Base-by-base conservation (phyloP, 2,797 vertebrate species). In the Acanthornis magna region DNA sequence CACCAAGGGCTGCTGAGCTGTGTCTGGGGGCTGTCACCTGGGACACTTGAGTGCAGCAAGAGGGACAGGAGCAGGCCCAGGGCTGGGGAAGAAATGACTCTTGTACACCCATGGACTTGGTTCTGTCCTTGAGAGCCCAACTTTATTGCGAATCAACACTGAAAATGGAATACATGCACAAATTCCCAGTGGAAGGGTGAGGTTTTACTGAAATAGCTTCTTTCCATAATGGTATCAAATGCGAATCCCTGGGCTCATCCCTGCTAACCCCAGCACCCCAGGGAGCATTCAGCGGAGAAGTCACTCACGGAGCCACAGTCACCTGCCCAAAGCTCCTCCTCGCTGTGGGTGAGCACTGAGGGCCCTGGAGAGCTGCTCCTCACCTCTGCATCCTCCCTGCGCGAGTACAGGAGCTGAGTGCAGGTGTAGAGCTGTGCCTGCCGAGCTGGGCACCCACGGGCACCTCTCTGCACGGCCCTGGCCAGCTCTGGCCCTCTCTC, bases 291-390 rank as follows among this genome's bases (percentile, higher is more conserved):
- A 8, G 16, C 38, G 11, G 38, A 18, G 40, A 6, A 14, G 18
- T 9, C 60, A 48, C 34, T 47, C 34, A 12, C 22, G 0, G 60
- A 30, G 38, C 19, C 0, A 0, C 20, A 47, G 66, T 7, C 25
- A 38, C 19, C 50, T 7, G 32, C 61, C 16, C 8, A 2, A 36
- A 60, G 27, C 43, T 20, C 1, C 1, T 22, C 32, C 42, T 63
- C 4, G 1, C 42, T 36, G 4, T 3, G 3, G 1, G 6, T 16
- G n/a, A 47, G n/a, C 15, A 42, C 15, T 3, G 26, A 67, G n/a
- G 61, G 12, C 11, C 7, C 34, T 36, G 43, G 47, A 10, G 65
- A 23, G 20, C 53, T 17, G 48, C 25, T 72, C n/a, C 66, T 34
- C 25, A 51, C 13, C 7, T 3, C 63, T 54, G 25, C 21, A 8